Base-by-base conservation (phyloP, 2,888 invertebrate genomes). In the Formica aserva region DNA sequence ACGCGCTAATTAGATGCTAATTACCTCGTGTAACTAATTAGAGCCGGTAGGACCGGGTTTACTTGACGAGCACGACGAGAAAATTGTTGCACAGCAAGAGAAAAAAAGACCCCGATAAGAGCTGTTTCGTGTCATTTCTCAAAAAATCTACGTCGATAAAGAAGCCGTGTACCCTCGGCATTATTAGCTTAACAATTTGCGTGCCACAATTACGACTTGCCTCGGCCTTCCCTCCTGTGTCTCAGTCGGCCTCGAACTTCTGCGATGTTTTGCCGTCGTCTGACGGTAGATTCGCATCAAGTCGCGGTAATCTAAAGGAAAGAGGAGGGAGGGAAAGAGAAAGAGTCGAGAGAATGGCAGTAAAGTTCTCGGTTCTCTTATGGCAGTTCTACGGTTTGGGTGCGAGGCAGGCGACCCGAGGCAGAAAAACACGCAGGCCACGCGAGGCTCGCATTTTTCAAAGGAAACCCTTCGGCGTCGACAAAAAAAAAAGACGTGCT, bases 401-500 rank as follows among this genome's bases (percentile, higher is more conserved):
- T 52, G 57, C 57, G 45, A 66, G 77, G 71, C 69, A 80, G 74
- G 83, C 76, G 86, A 84, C 67, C 32, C n/a, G 48, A 52, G 41
- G 11, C 65, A 57, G 82, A 71, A 84, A 82, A 80, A 82, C 88
- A 89, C 89, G 83, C 85, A 65, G 76, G 15, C 90, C 91, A 91
- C 90, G 91, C 90, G 82, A 91, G 80, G n/a, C 69, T 86, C 86
- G 74, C 89, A 91, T 91, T 91, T 91, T 88, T 91, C 91, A 91
- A 90, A 55, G 86, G 57, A 71, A 57, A 80, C 22, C 38, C 72
- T 69, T 72, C 26, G 81, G 55, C 65, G 78, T 52, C 65, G 66
- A 55, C 57, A 84, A 85, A 83, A 82, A 85, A 65, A 82, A 82
- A 85, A 78, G 18, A 78, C 41, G 69, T 57, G 71, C 57, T 60